Evolutionary conservation across 2,888 invertebrate species (phyloP).

Genomic region (Theristus sp.): DNA sequence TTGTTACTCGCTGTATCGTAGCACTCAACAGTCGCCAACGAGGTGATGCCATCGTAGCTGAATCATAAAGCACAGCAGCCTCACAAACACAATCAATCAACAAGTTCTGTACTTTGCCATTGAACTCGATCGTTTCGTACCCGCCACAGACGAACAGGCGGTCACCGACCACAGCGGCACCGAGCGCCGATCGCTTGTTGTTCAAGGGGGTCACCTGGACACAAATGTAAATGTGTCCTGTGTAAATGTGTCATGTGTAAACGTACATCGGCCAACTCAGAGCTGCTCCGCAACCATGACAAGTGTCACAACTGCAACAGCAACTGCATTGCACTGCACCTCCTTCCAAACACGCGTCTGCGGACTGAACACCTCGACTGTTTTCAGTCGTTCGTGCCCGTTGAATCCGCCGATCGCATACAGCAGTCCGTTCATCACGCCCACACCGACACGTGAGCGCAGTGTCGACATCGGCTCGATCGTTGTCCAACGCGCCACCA

Average conservation of each 20-base stretch:
- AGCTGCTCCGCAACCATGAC: too few species aligned
- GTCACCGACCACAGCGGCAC: conserved; percentile 12
- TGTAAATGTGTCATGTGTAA: too few species aligned
- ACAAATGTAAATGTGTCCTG: not conserved
- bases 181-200: conserved; percentile 19
- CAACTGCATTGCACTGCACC: too few species aligned
- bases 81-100: too few species aligned
- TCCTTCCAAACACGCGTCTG: conserved; percentile 51
- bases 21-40: conserved; percentile 58
- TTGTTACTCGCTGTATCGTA: conserved; percentile 10
- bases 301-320: too few species aligned
- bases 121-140: too few species aligned
- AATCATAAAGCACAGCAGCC: too few species aligned
- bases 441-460: conserved; percentile 57
- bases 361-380: conserved; percentile 66
- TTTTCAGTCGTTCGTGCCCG: conserved; percentile 56
- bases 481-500: conserved; percentile 17
- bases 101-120: too few species aligned
- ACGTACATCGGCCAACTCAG: not conserved
- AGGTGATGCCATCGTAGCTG: conserved; percentile 50
- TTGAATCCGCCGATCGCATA: conserved; percentile 62
- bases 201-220: conserved; percentile 14
- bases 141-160: conserved; percentile 22
- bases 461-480: conserved; percentile 57
- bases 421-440: conserved; percentile 50